Base-by-base conservation (phyloP, 2,888 invertebrate genomes). In the Helicoverpa assulta region DNA sequence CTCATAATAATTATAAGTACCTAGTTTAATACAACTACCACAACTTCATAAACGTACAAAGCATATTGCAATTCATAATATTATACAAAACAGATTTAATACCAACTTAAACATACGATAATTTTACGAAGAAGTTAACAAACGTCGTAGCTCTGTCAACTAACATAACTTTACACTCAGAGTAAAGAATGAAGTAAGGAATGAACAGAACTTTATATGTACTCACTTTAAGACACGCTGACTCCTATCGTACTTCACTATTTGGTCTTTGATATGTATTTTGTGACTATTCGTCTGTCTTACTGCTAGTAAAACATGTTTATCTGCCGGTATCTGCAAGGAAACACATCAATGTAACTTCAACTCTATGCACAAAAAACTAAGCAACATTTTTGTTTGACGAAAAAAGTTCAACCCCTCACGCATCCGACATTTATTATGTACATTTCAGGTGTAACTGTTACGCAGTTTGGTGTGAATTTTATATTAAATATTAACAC, bases 271-370 rank as follows among this genome's bases (percentile, higher is more conserved):
- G 96, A 97, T 97, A 96, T 97, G 97, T 93, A 97, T 97, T 94
- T 97, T 97, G 91, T 97, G 97, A 91, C 97, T 97, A 93, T 97
- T 97, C 61, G 97, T 97, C 89, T 98, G 98, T 88, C 97, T 96
- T 80, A 98, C 97, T 67, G 97, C 97, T 82, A 98, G 95, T 84
- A 98, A 94, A 69, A 98, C 97, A 85, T 98, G 97, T 89, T 97
- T 97, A 79, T 97, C 98, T 18, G 96, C 95, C 16, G 97, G 97
- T 78, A 95, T 92, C 96, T 96, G 93, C 73, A 93, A 94, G 71
- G 85, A 78, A 82, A 77, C 14, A 61, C 12, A 54, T 69, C 80
- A 77, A 62, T 33, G 33, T 52, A 83, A 80, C 78, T 53, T 61
- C 60, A 37, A 67, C 78, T 66, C 73, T 84, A 72, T 63, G 0